These are phyloP conservation scores for Damaliscus lunatus DNA, from an alignment of 2,113 vertebrate genomes.

Conservation along the genomic window DNA sequence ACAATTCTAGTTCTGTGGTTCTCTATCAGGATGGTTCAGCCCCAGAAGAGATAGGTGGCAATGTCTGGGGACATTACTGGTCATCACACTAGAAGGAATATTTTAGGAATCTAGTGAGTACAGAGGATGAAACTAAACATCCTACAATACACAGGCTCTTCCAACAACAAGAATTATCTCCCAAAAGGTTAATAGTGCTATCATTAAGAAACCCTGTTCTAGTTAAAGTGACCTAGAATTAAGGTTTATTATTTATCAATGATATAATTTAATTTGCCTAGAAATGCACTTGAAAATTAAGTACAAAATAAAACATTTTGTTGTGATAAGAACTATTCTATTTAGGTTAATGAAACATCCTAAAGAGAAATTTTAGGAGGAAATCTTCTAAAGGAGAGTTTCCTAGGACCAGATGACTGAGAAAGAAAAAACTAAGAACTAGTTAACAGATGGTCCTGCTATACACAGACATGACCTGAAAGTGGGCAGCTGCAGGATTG, in stretches of 20 bases:
- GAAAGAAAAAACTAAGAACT: not conserved
- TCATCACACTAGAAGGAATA: not conserved
- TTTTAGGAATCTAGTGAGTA: not conserved
- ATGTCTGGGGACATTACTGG: not conserved
- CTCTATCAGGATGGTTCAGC: not conserved
- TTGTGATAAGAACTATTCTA: not conserved
- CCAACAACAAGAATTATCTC: not conserved
- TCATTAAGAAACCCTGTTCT: not conserved
- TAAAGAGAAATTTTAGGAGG: not conserved
- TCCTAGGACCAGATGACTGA: not conserved
- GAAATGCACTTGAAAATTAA: not conserved
- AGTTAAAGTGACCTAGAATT: not conserved
- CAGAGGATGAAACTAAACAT: not conserved
- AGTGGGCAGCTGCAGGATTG: not conserved
- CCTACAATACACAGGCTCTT: not conserved
- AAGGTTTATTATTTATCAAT: not conserved
- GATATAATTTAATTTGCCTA: not conserved
- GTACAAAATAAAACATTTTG: not conserved
- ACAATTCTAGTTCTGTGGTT: not conserved
- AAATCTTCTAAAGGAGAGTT: not conserved
- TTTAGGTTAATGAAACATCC: not conserved
- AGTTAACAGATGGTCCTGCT: not conserved
- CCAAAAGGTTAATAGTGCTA: not conserved
- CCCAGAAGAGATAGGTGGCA: not conserved
- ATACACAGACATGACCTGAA: not conserved